A percentile compares a stretch with the other conserved stretches of the same genome.
These are phyloP conservation scores for Antheraea yamamai DNA, from an alignment of 2,888 invertebrate species.

Conservation along the genomic window DNA sequence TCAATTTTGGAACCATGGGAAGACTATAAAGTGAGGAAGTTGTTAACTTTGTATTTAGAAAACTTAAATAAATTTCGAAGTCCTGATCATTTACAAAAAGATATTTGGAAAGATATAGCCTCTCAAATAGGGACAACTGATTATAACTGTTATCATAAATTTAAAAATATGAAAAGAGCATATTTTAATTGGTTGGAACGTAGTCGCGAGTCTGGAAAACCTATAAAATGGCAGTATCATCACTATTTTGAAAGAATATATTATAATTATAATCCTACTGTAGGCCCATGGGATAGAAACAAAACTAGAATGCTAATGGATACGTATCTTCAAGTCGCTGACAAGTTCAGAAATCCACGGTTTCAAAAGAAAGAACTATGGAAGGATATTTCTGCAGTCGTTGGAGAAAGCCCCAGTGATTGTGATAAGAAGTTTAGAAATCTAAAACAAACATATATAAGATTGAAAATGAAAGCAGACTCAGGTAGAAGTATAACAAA, in stretches of 20 bases:
- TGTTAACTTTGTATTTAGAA: constrained; percentile 67
- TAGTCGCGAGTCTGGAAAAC: constrained; percentile 57
- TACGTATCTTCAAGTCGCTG: constrained; percentile 60
- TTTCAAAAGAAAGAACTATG: constrained; percentile 72
- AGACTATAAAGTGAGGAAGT: constrained; percentile 58
- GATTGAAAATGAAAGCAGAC: constrained; percentile 18
- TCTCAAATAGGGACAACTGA: constrained; percentile 60
- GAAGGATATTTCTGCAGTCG: constrained; percentile 60
- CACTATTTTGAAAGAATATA: constrained; percentile 72
- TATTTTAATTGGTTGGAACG: constrained; percentile 66
- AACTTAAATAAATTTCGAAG: constrained; percentile 61
- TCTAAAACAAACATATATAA: constrained; percentile 22
- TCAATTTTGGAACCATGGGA: constrained; percentile 68
- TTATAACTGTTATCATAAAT: constrained; percentile 73
- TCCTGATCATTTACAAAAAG: constrained; percentile 61
- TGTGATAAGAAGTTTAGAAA: constrained; percentile 62
- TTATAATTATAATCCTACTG: constrained; percentile 59
- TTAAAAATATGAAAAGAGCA: constrained; percentile 70
- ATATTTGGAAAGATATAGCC: constrained; percentile 74
- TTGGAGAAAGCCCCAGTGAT: constrained; percentile 55
- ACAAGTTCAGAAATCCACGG: constrained; percentile 67
- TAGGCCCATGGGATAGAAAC: constrained; percentile 60
- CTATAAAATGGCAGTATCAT: constrained; percentile 69
- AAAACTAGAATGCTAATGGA: constrained; percentile 62
- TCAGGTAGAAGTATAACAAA: constrained; percentile 21